A percentile compares a stretch with the other conserved stretches of the same genome.
Evolutionary conservation across 2,113 vertebrate species (phyloP).

Genomic region (Scartelaos histophorus): DNA sequence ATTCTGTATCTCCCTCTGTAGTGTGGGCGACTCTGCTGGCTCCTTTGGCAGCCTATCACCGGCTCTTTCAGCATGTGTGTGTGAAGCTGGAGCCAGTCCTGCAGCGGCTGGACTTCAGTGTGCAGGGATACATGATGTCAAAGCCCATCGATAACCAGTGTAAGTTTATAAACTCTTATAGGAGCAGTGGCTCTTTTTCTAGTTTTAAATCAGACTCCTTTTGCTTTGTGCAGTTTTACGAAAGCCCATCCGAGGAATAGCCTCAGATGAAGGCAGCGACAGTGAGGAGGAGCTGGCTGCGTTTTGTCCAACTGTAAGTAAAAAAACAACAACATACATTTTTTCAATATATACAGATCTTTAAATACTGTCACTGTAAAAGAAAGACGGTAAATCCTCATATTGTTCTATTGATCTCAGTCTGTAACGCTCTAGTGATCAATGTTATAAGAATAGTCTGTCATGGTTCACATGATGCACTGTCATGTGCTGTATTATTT

Average conservation of each 20-base stretch:
- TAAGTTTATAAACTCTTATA: conserved; percentile 75
- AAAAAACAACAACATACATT: background rate
- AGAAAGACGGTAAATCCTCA: background rate
- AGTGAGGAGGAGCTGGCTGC: conserved; percentile 95
- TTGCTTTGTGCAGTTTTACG: conserved; percentile 74
- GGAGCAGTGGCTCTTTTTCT: too few relatives aligned
- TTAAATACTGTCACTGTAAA: background rate
- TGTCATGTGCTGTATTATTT: background rate
- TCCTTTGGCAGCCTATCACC: conserved; percentile 87
- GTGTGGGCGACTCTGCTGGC: conserved; percentile 84
- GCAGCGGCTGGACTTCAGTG: conserved; percentile 91
- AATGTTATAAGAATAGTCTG: conserved; percentile 20
- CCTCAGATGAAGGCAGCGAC: conserved; percentile 79
- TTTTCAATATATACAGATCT: background rate
- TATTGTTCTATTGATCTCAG: background rate
- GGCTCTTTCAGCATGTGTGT: conserved; percentile 80
- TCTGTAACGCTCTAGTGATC: background rate
- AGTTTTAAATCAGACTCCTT: background rate
- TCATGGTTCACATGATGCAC: conserved; percentile 20
- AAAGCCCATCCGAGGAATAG: conserved; percentile 70
- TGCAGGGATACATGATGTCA: conserved; percentile 87
- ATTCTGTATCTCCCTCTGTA: conserved; percentile 41
- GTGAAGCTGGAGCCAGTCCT: conserved; percentile 86
- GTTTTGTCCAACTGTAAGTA: conserved; percentile 89
- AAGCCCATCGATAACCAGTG: conserved; percentile 87